Evolutionary conservation across 2,797 vertebrate species (phyloP).

Genomic region (Anableps anableps): DNA sequence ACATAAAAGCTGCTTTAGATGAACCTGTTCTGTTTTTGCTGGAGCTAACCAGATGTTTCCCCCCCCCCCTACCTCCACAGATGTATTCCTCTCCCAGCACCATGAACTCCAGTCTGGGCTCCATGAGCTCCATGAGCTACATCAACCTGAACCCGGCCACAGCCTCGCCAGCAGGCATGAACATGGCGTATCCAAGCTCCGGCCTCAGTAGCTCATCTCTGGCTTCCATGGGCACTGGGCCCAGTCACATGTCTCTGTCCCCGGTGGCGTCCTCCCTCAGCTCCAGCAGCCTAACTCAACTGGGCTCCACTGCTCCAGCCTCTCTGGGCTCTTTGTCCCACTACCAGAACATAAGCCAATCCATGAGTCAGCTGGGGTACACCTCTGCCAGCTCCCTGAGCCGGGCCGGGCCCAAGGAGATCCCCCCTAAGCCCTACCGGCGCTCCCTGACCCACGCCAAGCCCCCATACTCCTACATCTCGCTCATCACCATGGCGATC

Average conservation of each 20-base stretch:
- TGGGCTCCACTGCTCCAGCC: conserved; percentile 70
- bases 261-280: conserved; percentile 78
- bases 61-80: conserved; percentile 62
- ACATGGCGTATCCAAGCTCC: conserved; percentile 82
- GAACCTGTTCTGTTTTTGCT: not conserved
- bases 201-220: conserved; percentile 74
- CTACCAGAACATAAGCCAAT: conserved; percentile 85
- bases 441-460: conserved; percentile 91
- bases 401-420: conserved; percentile 81
- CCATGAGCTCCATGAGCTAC: conserved; percentile 86
- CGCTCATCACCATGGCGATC: conserved; percentile 93
- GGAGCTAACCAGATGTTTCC: conserved; percentile 27
- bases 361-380: conserved; percentile 83
- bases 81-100: conserved; percentile 87
- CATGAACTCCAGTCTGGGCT: conserved; percentile 83
- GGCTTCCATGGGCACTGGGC: conserved; percentile 74
- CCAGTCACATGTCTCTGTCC: conserved; percentile 83
- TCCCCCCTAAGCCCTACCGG: conserved; percentile 85
- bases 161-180: conserved; percentile 81
- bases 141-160: conserved; percentile 88
- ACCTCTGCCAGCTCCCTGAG: conserved; percentile 69
- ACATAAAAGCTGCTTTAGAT: not conserved
- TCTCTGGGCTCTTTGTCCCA: conserved; percentile 82
- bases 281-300: conserved; percentile 76
- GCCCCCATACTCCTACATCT: conserved; percentile 92